Evolutionary conservation across 2,797 vertebrate species (phyloP).

Genomic region (Cossypha dichroa): DNA sequence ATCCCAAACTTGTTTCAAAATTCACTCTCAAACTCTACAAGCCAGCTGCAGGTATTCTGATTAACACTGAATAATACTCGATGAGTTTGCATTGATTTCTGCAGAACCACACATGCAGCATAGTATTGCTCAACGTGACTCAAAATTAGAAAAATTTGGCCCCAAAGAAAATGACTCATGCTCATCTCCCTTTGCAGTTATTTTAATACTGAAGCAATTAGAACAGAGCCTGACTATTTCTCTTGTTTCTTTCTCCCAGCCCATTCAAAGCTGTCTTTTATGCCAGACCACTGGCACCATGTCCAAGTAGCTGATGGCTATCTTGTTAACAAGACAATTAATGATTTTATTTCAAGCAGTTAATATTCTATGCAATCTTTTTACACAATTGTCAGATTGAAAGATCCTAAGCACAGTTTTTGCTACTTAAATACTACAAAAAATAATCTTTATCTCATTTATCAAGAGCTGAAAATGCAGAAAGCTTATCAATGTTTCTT

Average conservation of each 20-base stretch:
- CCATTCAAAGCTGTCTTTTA: background rate
- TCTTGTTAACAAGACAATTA: background rate
- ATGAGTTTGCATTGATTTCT: background rate
- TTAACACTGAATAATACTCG: background rate
- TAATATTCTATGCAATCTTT: background rate
- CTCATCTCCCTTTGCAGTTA: background rate
- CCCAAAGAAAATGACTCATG: constrained; percentile 44
- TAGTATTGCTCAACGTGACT: background rate
- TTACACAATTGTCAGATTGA: background rate
- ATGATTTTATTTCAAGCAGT: background rate
- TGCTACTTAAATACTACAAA: background rate
- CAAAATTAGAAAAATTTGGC: constrained; percentile 31
- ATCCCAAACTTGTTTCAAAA: background rate
- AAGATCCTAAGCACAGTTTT: background rate
- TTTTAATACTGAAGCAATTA: constrained; percentile 29
- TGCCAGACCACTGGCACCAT: background rate
- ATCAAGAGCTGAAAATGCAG: background rate
- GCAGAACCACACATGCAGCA: background rate
- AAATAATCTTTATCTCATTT: background rate
- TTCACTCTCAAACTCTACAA: background rate
- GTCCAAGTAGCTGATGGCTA: background rate
- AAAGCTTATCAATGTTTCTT: background rate
- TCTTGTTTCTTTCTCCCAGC: background rate
- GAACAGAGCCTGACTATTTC: background rate
- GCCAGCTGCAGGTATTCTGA: background rate